Evolutionary conservation across 2,888 invertebrate genomes (phyloP).

Genomic region (Peribatodes rhomboidaria): DNA sequence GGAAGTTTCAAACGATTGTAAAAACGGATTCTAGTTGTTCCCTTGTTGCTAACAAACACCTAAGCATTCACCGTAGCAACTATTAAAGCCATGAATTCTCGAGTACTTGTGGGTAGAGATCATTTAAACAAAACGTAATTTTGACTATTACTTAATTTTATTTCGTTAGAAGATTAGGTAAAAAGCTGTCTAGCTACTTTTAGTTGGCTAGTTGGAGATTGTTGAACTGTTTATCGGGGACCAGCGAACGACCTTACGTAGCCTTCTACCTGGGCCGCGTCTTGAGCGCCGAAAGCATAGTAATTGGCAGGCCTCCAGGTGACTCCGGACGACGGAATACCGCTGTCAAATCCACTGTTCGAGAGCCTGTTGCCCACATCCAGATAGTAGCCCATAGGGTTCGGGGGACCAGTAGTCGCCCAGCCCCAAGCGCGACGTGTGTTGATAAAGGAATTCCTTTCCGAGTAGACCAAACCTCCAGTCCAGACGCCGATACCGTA

Average conservation of each 20-base stretch:
- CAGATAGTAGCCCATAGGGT: not conserved
- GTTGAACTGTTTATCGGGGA: slow-evolving; percentile 1
- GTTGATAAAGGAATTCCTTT: slow-evolving; percentile 25
- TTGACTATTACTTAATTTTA: not conserved
- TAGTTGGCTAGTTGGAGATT: no score
- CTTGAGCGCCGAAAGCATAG: slow-evolving; percentile 5
- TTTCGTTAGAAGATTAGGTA: not conserved
- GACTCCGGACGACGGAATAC: slow-evolving; percentile 8
- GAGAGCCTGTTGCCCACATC: slow-evolving; percentile 12
- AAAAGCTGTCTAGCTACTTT: not conserved
- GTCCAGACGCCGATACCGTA: slow-evolving; percentile 29
- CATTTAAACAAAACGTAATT: no score
- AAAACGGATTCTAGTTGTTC: no score
- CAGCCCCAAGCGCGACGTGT: slow-evolving; percentile 28
- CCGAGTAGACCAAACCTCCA: slow-evolving; percentile 17
- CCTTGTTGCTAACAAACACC: no score
- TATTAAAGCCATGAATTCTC: no score
- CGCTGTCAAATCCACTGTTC: slow-evolving; percentile 4
- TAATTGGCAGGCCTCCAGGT: slow-evolving; percentile 15
- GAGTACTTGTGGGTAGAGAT: no score
- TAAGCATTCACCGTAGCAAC: no score
- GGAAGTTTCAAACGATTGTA: no score
- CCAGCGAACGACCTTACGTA: slow-evolving; percentile 12
- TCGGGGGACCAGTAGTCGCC: slow-evolving; percentile 1
- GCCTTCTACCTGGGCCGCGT: slow-evolving; percentile 4